These are phyloP conservation scores for Spialia ferax DNA, from an alignment of 2,888 invertebrate species.

Conservation along the genomic window DNA sequence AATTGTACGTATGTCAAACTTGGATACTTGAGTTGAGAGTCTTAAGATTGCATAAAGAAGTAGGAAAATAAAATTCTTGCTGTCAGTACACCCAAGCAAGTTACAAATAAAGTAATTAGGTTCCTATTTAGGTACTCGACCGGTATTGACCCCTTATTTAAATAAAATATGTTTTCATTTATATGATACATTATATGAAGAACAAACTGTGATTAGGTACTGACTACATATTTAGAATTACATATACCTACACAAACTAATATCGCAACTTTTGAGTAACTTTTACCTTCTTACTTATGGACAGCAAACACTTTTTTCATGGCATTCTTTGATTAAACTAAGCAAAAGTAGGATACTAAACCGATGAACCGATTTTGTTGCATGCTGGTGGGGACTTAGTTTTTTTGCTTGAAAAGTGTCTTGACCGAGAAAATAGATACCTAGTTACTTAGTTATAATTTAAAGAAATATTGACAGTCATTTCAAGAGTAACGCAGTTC, in stretches of 20 bases:
- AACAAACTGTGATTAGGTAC: no score
- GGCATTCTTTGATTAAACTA: not conserved
- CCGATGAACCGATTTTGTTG: not conserved
- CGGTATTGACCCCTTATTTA: not conserved
- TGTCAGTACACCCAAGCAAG: conserved; percentile 1
- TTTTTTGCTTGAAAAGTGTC: not conserved
- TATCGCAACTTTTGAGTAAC: not conserved
- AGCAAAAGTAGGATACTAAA: not conserved
- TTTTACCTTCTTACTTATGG: not conserved
- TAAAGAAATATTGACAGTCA: no score
- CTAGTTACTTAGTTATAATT: no score
- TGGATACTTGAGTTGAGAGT: conserved; percentile 7
- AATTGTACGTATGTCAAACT: conserved; percentile 20
- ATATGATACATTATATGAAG: not conserved
- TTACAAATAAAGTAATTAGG: not conserved
- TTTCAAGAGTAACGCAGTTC: no score
- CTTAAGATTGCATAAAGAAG: conserved; percentile 5
- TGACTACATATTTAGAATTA: no score
- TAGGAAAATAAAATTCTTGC: not conserved
- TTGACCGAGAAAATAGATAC: no score
- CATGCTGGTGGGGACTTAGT: no score
- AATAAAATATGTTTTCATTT: not conserved
- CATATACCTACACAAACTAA: no score
- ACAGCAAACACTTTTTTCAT: not conserved
- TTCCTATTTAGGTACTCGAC: no score